Evolutionary conservation across 2,797 vertebrate species (phyloP).

Genomic region (Moxostoma hubbsi): DNA sequence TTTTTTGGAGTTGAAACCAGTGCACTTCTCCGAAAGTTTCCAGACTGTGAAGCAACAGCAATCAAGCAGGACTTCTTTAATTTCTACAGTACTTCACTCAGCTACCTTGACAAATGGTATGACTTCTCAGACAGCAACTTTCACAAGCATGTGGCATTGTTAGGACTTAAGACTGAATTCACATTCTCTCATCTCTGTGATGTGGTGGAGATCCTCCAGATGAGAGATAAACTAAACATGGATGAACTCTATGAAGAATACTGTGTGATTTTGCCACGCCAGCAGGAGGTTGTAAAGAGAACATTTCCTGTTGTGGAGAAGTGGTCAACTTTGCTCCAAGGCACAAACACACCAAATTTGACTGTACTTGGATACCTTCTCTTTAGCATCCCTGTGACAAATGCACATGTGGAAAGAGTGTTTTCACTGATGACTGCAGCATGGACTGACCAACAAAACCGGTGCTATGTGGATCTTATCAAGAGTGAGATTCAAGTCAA

Average conservation of each 20-base stretch:
- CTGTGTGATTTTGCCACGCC: conserved; percentile 30
- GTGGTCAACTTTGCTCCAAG: not conserved
- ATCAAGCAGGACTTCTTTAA: conserved; percentile 20
- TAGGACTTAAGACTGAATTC: conserved; percentile 36
- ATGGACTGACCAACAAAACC: conserved; percentile 30
- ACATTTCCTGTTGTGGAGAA: not conserved
- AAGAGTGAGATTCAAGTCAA: too few species aligned
- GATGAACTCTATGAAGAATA: conserved; percentile 50
- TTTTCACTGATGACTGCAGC: conserved; percentile 46
- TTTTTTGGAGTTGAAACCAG: conserved; percentile 47
- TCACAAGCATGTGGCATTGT: conserved; percentile 32
- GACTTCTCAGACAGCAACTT: conserved; percentile 37
- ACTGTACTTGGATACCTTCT: conserved; percentile 31
- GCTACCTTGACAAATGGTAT: conserved; percentile 41
- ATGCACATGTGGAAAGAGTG: conserved; percentile 32
- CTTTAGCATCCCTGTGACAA: conserved; percentile 42
- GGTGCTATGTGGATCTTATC: conserved; percentile 26
- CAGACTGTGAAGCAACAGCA: conserved; percentile 24
- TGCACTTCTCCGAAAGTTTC: conserved; percentile 36
- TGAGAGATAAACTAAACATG: conserved; percentile 25
- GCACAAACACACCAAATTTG: conserved; percentile 29
- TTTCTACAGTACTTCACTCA: conserved; percentile 23
- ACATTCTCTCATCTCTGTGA: conserved; percentile 45
- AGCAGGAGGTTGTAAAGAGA: conserved; percentile 7
- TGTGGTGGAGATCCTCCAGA: conserved; percentile 39